Conservation (phyloP, 1,140 invertebrate genomes). For the Apis laboriosa region DNA sequence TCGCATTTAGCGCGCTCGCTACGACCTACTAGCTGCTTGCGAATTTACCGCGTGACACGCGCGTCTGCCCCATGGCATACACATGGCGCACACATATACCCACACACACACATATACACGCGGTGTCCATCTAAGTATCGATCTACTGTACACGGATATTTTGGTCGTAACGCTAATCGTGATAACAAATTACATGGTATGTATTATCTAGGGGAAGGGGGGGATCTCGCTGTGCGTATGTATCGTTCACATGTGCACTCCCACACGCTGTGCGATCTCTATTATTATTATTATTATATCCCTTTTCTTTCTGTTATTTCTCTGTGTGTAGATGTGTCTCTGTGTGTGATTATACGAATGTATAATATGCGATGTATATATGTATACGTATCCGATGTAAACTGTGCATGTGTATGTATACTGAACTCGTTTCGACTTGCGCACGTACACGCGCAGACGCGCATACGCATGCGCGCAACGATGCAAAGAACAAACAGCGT, state of each 20-base stretch:
- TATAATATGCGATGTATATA: too few species aligned
- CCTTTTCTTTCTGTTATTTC: not conserved
- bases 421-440: not conserved
- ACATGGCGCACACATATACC: not conserved
- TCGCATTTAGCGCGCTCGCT: not conserved
- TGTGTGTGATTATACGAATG: not conserved
- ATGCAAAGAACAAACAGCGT: conserved; percentile 20
- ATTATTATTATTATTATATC: not conserved
- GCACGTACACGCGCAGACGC: too few species aligned
- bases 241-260: conserved; percentile 36
- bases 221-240: conserved; percentile 47
- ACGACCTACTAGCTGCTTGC: conserved; percentile 4
- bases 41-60: not conserved
- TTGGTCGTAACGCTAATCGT: conserved; percentile 45
- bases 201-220: conserved; percentile 1
- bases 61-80: not conserved
- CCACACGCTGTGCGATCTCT: conserved; percentile 43
- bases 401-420: too few species aligned
- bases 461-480: not conserved
- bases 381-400: too few species aligned
- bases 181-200: conserved; percentile 47
- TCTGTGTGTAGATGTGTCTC: not conserved
- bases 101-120: too few species aligned
- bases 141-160: conserved; percentile 40
- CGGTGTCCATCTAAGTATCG: conserved; percentile 28